These are phyloP conservation scores for Leptinotarsa texana DNA, from an alignment of 1,140 invertebrate species.

Conservation along the genomic window DNA sequence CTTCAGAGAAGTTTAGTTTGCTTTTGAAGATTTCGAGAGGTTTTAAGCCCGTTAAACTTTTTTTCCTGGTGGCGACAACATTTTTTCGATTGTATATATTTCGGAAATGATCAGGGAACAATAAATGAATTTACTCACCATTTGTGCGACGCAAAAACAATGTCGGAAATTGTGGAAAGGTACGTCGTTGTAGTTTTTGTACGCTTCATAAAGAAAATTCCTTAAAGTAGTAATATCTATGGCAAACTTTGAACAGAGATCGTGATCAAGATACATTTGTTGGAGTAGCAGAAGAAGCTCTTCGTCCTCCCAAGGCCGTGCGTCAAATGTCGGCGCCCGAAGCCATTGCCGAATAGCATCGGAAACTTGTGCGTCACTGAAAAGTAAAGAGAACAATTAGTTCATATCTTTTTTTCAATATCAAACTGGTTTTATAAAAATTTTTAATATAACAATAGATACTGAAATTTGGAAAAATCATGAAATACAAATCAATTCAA, in stretches of 20 bases:
- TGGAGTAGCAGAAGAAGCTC: constrained; percentile 81
- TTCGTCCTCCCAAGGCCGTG: constrained; percentile 81
- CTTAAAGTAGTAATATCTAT: constrained; percentile 74
- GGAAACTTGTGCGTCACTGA: constrained; percentile 67
- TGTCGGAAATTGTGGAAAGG: constrained; percentile 91
- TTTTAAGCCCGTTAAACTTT: too few relatives aligned
- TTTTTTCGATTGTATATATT: too few relatives aligned
- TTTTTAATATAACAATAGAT: too few relatives aligned
- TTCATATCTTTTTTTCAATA: too few relatives aligned
- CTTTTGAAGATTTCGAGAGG: too few relatives aligned
- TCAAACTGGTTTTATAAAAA: too few relatives aligned
- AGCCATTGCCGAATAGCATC: constrained; percentile 58
- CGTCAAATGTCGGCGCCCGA: constrained; percentile 78
- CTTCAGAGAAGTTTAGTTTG: too few relatives aligned
- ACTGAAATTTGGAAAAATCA: too few relatives aligned
- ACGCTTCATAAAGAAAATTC: constrained; percentile 78
- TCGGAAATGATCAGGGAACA: too few relatives aligned
- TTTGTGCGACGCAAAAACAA: constrained; percentile 88
- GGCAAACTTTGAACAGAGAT: constrained; percentile 75
- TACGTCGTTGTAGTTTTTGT: constrained; percentile 88
- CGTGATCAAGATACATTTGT: constrained; percentile 83
- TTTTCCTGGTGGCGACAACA: too few relatives aligned
- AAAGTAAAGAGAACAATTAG: constrained; percentile 35
- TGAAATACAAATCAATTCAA: too few relatives aligned
- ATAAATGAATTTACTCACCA: constrained; percentile 66